These are phyloP conservation scores for Noctua janthina DNA, from an alignment of 2,888 invertebrate species.

Conservation along the genomic window DNA sequence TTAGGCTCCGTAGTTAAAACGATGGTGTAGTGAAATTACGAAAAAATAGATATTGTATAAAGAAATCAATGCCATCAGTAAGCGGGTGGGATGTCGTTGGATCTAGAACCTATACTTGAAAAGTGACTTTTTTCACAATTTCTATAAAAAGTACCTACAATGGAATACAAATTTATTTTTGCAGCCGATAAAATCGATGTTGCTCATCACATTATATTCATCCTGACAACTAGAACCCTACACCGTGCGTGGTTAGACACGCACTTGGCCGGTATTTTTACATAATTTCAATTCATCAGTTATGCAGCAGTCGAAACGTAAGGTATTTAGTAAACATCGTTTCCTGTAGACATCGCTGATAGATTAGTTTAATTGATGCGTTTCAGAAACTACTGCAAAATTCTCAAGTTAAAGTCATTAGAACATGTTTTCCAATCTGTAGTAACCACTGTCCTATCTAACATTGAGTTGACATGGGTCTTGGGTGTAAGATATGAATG, in stretches of 20 bases:
- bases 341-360: constrained; percentile 35
- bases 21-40: neutral
- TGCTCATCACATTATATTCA: neutral
- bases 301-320: constrained; percentile 50
- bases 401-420: neutral
- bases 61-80: neutral
- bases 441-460: neutral
- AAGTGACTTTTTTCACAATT: neutral
- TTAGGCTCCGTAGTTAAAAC: neutral
- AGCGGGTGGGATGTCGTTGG: neutral
- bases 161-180: no score
- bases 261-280: constrained; percentile 15
- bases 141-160: no score
- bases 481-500: neutral
- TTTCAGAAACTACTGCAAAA: neutral
- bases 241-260: neutral
- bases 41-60: neutral
- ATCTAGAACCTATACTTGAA: neutral
- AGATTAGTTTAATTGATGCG: constrained; percentile 4
- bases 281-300: constrained; percentile 20
- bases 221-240: neutral
- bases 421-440: constrained; percentile 5
- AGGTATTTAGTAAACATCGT: constrained; percentile 47
- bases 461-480: neutral
- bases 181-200: neutral